These are phyloP conservation scores for Aplodontia rufa DNA, from an alignment of 2,113 vertebrate species.

Conservation along the genomic window DNA sequence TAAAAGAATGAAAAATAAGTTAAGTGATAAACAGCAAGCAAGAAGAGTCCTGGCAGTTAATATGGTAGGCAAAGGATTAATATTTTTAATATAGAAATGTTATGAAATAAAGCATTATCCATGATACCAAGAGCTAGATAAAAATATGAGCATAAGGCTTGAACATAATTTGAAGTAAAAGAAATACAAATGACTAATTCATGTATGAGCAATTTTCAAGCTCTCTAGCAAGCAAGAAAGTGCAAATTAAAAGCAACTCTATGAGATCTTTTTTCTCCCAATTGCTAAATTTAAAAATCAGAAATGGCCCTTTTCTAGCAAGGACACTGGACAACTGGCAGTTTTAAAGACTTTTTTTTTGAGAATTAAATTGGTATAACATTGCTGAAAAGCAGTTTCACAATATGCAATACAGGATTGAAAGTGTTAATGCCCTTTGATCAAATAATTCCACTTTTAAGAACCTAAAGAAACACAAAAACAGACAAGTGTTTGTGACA, in stretches of 20 bases:
- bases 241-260: conserved; percentile 27
- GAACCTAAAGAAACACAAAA: conserved; percentile 2
- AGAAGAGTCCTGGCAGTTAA: background rate
- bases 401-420: background rate
- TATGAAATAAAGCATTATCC: background rate
- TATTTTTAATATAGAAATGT: conserved; percentile 27
- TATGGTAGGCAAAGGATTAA: background rate
- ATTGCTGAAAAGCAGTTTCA: conserved; percentile 21
- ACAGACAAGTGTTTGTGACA: background rate
- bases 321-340: background rate
- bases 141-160: background rate
- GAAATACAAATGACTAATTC: background rate
- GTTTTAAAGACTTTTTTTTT: background rate
- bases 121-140: background rate
- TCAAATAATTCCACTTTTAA: background rate
- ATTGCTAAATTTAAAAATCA: background rate
- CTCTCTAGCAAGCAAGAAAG: background rate
- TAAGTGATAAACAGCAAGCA: background rate
- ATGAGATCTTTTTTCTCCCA: background rate
- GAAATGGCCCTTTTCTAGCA: background rate
- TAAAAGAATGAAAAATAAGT: conserved; percentile 25
- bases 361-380: background rate
- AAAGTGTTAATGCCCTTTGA: background rate
- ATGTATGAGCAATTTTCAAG: background rate
- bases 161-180: background rate